These are phyloP conservation scores for Cephalopachus bancanus DNA, from an alignment of 2,797 vertebrate species.

Conservation along the genomic window DNA sequence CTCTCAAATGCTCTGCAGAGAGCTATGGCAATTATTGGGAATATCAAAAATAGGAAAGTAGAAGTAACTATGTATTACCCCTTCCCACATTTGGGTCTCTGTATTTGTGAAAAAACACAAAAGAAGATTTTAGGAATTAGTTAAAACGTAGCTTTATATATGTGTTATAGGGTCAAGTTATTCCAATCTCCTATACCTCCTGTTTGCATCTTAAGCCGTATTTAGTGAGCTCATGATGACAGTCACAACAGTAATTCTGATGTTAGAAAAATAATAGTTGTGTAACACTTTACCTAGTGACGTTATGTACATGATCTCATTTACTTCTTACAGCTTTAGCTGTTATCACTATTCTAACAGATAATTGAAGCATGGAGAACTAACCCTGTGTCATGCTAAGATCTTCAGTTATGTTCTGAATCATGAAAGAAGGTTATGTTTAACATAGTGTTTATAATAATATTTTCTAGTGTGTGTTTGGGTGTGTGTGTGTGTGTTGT, in stretches of 20 bases:
- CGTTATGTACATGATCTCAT: neutral
- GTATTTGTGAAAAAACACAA: neutral
- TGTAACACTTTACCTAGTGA: neutral
- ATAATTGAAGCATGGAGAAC: neutral
- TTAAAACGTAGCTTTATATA: neutral
- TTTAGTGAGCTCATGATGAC: neutral
- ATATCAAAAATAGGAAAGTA: neutral
- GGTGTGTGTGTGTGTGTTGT: too few relatives aligned
- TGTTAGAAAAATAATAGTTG: neutral
- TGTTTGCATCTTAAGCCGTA: neutral
- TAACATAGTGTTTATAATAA: neutral
- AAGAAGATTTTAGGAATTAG: conserved; percentile 15
- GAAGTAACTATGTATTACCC: neutral
- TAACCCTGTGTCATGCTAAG: neutral
- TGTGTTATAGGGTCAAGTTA: neutral
- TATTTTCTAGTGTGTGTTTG: neutral
- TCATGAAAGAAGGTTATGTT: conserved; percentile 1
- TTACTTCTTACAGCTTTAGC: conserved; percentile 27
- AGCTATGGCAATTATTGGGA: conserved; percentile 24
- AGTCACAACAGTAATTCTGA: neutral
- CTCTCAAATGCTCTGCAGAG: neutral
- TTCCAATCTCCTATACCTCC: neutral
- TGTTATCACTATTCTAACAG: neutral
- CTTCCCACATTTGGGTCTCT: neutral
- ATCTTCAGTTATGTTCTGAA: conserved; percentile 1